phyloP scores from a whole-genome alignment of 37 sponge, comb jelly and placozoan genomes.

The Bolinopsis microptera region DNA sequence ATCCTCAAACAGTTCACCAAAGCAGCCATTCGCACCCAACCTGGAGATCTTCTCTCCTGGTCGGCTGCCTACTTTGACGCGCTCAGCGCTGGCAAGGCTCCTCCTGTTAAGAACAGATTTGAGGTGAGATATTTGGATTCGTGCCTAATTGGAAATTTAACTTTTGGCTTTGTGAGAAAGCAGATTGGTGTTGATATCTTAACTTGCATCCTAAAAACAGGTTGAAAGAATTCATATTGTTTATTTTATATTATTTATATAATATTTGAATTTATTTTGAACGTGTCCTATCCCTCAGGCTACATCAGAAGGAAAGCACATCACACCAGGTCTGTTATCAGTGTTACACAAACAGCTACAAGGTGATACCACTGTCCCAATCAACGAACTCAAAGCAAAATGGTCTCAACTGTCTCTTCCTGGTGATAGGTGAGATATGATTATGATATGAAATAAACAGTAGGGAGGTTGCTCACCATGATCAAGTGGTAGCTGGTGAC shows the following conservation, averaged over 20 bases:
- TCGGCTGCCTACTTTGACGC: constrained; percentile 95
- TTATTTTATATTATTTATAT: no score
- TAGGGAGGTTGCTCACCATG: no score
- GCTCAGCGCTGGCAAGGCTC: constrained; percentile 72
- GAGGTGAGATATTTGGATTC: constrained; percentile 68
- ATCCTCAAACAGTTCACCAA: constrained; percentile 96
- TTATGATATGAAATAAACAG: no score
- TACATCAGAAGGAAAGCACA: constrained; percentile 65
- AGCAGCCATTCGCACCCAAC: constrained; percentile 96
- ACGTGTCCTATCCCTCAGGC: no score
- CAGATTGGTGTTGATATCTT: no score
- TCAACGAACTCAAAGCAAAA: constrained; percentile 13
- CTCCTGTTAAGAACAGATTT: constrained; percentile 86
- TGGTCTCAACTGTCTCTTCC: constrained; percentile 59
- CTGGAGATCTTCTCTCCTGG: constrained; percentile 86
- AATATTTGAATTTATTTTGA: no score
- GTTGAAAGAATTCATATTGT: no score
- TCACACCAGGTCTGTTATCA: constrained; percentile 74
- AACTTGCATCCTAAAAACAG: no score
- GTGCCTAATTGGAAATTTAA: no score
- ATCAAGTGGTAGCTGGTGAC: no score
- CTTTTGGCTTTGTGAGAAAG: no score
- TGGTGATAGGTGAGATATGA: not conserved
- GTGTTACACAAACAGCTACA: constrained; percentile 91
- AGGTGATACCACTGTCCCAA: not conserved